Base-by-base conservation (phyloP, 2,113 vertebrate genomes). In the Sinocyclocheilus rhinocerous region DNA sequence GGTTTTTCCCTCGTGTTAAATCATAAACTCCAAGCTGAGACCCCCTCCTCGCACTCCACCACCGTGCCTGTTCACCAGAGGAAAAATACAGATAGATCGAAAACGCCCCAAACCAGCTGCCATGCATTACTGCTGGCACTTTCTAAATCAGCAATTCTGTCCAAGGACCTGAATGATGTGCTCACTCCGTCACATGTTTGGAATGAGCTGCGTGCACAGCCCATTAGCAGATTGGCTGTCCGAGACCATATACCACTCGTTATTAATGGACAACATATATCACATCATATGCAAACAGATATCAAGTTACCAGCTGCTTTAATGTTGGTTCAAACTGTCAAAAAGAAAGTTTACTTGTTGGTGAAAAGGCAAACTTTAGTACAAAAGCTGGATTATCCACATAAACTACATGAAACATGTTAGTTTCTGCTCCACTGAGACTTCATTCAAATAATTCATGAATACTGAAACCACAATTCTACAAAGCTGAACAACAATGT, bases 111-210 rank as follows among this genome's bases (percentile, higher is more conserved):
- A 63, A 86, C 55, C 76, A 89, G 88, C 75, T 86, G 87, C 72
- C 77, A 72, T 65, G 73, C 55, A 85, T 88, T 85, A 82, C 48
- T 70, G 45, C 42, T 79, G 78, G 29, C 72, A 78, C 84, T 33
- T 78, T 81, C 76, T 84, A 84, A 88, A 85, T 88, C 87, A 75
- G 52, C 75, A 45, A 50, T 65, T 63, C 77, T 72, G 85, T 81
- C 85, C 36, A 36, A 55, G 18, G 76, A 88, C 85, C 87, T 88
- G 79, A 86, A 86, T 72, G 52, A 89, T 88, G 84, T 78, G 63
- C 76, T 84, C 72, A 81, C 69, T 52, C 81, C 52, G 77, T 83
- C 72, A 83, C 84, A 79, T 65, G 87, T 65, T 63, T 79, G 77
- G 22, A 84, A 76, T 50, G 52, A 69, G 42, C 59, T 20, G 52